These are phyloP conservation scores for Hyposmocoma kahamanoa DNA, from an alignment of 1,140 invertebrate species.

Conservation along the genomic window DNA sequence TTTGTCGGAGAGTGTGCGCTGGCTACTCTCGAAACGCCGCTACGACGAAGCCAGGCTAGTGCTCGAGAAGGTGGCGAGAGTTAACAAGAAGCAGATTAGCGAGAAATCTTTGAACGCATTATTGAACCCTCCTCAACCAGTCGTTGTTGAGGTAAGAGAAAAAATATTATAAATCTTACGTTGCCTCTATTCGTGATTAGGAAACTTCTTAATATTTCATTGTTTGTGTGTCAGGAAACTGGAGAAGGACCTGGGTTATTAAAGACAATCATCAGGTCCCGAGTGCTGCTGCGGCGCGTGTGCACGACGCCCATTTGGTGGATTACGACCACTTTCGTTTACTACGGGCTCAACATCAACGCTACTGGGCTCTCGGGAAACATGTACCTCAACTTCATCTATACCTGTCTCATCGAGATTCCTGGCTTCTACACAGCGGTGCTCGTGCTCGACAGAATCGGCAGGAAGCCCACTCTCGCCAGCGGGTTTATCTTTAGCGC, in stretches of 20 bases:
- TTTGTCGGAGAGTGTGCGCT: slow-evolving; percentile 80
- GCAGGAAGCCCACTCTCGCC: slow-evolving; percentile 76
- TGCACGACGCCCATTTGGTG: slow-evolving; percentile 81
- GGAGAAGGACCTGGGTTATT: slow-evolving; percentile 46
- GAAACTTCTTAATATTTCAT: slow-evolving; percentile 3
- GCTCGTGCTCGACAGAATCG: slow-evolving; percentile 76
- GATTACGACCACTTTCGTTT: slow-evolving; percentile 84
- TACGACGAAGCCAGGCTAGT: slow-evolving; percentile 78
- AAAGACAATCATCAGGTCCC: slow-evolving; percentile 72
- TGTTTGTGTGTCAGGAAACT: neutral
- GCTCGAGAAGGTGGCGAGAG: slow-evolving; percentile 76
- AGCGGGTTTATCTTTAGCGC: slow-evolving; percentile 77
- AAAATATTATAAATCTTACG: neutral
- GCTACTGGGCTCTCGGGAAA: slow-evolving; percentile 83
- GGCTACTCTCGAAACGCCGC: slow-evolving; percentile 82
- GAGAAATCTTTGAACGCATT: slow-evolving; percentile 73
- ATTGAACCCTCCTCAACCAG: slow-evolving; percentile 25
- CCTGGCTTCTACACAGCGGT: slow-evolving; percentile 80
- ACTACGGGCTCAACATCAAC: slow-evolving; percentile 88
- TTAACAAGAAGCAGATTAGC: slow-evolving; percentile 78
- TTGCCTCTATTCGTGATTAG: neutral
- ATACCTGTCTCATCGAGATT: slow-evolving; percentile 80
- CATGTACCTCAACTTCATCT: slow-evolving; percentile 82
- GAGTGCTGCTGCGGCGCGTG: slow-evolving; percentile 76
- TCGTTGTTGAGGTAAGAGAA: neutral